Percentiles rank a stretch among this genome's conserved stretches.
phyloP scores from a whole-genome alignment of 1,140 invertebrate genomes.

The Copidosoma floridanum region DNA sequence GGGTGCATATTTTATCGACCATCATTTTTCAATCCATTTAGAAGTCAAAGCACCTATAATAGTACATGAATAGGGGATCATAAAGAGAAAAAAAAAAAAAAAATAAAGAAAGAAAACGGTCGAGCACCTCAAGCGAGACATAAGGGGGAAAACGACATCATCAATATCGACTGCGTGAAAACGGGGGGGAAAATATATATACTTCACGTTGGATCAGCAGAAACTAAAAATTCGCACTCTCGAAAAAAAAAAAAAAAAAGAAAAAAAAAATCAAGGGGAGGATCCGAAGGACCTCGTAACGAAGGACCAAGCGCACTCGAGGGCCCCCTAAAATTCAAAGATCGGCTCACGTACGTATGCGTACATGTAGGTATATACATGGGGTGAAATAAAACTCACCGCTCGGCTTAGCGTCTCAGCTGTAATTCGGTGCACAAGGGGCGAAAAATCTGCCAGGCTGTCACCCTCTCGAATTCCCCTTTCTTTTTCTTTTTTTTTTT shows the following conservation, averaged over 20 bases:
- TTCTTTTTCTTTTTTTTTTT: background rate
- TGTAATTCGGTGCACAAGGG: background rate
- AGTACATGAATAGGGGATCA: too few species aligned
- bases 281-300: background rate
- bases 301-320: slow-evolving; percentile 1
- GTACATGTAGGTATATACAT: too few species aligned
- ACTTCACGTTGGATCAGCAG: slow-evolving; percentile 17
- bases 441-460: slow-evolving; percentile 5
- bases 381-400: slow-evolving; percentile 19
- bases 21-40: too few species aligned
- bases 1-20: too few species aligned
- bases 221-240: too few species aligned
- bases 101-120: background rate
- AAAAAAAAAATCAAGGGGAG: background rate
- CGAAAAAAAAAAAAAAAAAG: too few species aligned
- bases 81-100: background rate
- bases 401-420: slow-evolving; percentile 5
- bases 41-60: too few species aligned
- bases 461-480: background rate
- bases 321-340: slow-evolving; percentile 18
- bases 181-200: background rate
- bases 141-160: too few species aligned
- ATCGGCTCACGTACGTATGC: too few species aligned
- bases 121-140: background rate
- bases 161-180: slow-evolving; percentile 22